Evolutionary conservation across 2,113 vertebrate genomes (phyloP).

Genomic region (Redunca redunca): DNA sequence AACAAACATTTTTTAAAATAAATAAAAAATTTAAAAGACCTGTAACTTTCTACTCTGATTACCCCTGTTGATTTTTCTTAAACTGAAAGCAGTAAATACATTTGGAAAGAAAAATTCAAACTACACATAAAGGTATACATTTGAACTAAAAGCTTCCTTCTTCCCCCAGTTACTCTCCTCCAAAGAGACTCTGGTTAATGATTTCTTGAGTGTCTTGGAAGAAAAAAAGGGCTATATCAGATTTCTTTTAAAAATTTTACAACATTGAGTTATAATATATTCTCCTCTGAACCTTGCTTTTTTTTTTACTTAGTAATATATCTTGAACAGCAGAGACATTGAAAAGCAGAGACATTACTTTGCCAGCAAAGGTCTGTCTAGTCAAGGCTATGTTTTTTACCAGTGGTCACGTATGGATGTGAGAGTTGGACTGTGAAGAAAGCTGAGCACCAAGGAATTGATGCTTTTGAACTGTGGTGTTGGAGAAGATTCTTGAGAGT

Average conservation of each 20-base stretch:
- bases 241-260: neutral
- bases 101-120: conserved; percentile 11
- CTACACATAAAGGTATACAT: neutral
- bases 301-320: neutral
- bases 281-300: neutral
- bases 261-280: neutral
- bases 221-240: neutral
- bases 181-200: neutral
- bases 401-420: too few species aligned
- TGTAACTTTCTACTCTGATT: neutral
- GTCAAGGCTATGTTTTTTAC: too few species aligned
- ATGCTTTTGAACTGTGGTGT: too few species aligned
- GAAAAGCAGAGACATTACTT: too few species aligned
- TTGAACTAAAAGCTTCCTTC: neutral
- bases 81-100: neutral
- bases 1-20: neutral
- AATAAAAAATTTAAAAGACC: neutral
- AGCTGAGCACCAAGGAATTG: too few species aligned
- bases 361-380: too few species aligned
- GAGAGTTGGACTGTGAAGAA: too few species aligned
- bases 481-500: too few species aligned
- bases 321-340: neutral
- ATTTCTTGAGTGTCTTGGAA: neutral
- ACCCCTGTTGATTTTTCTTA: neutral
- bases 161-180: neutral